Evolutionary conservation across 1,140 invertebrate genomes (phyloP).

Genomic region (Diorhabda carinulata): DNA sequence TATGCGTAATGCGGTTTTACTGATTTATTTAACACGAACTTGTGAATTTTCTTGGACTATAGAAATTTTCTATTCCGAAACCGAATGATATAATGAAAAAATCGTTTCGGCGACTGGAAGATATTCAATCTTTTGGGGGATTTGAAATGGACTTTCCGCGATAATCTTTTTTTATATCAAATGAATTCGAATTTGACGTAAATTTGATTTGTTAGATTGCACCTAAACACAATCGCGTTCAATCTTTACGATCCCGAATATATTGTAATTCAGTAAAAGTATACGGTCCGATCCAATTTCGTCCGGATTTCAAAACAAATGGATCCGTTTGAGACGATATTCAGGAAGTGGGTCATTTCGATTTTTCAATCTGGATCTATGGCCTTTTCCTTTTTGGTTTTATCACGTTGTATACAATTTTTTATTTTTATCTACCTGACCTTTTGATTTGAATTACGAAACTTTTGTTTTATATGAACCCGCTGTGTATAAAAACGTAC

Average conservation of each 20-base stretch:
- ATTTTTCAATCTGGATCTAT: not conserved
- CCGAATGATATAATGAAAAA: no score
- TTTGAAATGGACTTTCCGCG: not conserved
- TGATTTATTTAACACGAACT: no score
- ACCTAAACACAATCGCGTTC: constrained; percentile 15
- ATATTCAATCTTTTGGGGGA: no score
- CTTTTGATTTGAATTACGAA: no score
- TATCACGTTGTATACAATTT: not conserved
- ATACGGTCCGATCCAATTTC: not conserved
- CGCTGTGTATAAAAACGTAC: no score
- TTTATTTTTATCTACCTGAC: no score
- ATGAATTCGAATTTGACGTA: constrained; percentile 16
- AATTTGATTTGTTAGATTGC: constrained; percentile 21
- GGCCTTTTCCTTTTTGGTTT: not conserved
- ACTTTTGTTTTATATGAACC: no score
- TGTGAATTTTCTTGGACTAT: no score
- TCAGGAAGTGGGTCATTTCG: not conserved
- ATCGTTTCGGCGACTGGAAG: no score
- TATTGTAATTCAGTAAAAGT: constrained; percentile 18
- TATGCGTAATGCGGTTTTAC: no score
- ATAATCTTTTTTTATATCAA: constrained; percentile 15
- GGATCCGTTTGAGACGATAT: constrained; percentile 6
- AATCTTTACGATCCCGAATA: constrained; percentile 15
- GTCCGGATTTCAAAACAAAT: constrained; percentile 13
- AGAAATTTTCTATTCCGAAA: no score